A percentile compares a stretch with the other conserved stretches of the same genome.
These are phyloP conservation scores for Nomada fucata DNA, from an alignment of 2,888 invertebrate genomes.

Conservation along the genomic window DNA sequence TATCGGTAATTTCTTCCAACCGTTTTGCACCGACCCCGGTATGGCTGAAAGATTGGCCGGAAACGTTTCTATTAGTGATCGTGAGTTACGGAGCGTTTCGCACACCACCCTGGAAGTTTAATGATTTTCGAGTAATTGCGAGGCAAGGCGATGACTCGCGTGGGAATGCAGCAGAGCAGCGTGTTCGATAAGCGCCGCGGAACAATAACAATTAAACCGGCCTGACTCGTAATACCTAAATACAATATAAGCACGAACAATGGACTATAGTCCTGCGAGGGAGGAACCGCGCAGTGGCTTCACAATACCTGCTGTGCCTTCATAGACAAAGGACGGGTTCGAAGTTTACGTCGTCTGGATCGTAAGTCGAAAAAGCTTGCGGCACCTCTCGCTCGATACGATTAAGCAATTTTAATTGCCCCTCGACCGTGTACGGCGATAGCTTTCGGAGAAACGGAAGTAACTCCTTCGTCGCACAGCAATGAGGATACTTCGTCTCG, in stretches of 20 bases:
- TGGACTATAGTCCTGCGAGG: slow-evolving; percentile 52
- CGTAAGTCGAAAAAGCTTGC: slow-evolving; percentile 55
- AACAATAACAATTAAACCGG: slow-evolving; percentile 76
- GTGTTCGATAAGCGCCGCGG: slow-evolving; percentile 71
- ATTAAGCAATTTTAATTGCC: slow-evolving; percentile 34
- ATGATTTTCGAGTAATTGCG: slow-evolving; percentile 74
- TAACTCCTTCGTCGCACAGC: not conserved
- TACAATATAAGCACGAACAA: slow-evolving; percentile 75
- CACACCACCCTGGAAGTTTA: slow-evolving; percentile 61
- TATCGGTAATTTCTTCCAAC: slow-evolving; percentile 5
- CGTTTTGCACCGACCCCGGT: not conserved
- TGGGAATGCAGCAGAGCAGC: slow-evolving; percentile 72
- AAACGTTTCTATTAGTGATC: slow-evolving; percentile 46
- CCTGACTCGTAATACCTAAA: slow-evolving; percentile 72
- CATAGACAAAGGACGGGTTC: slow-evolving; percentile 61
- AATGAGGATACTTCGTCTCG: too few species aligned
- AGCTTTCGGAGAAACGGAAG: not conserved
- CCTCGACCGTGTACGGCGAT: not conserved
- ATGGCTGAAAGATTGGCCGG: slow-evolving; percentile 7
- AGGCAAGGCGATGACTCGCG: slow-evolving; percentile 72
- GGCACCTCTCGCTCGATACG: slow-evolving; percentile 31
- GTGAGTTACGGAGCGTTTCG: slow-evolving; percentile 33
- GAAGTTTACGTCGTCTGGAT: slow-evolving; percentile 55
- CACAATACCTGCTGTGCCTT: slow-evolving; percentile 63
- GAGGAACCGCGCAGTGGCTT: slow-evolving; percentile 31